phyloP scores from a whole-genome alignment of 2,113 vertebrate genomes.

The Aphyosemion australe region DNA sequence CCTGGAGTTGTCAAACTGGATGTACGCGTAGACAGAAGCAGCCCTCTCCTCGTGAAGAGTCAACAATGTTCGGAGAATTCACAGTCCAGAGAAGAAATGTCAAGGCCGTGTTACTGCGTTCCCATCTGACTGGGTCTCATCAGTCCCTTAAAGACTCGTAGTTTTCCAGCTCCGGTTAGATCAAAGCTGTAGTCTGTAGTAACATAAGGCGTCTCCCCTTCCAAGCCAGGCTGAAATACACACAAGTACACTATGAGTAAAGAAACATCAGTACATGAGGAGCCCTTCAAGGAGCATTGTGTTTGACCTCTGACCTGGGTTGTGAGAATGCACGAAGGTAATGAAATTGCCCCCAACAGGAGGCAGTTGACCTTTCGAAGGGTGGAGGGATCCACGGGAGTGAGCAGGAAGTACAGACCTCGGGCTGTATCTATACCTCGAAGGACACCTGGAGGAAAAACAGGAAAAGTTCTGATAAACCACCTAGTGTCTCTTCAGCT shows the following conservation, averaged over 20 bases:
- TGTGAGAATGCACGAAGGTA: conserved; percentile 85
- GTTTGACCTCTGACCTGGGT: conserved; percentile 82
- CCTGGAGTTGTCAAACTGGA: not conserved
- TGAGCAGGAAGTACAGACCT: conserved; percentile 88
- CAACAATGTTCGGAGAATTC: conserved; percentile 46
- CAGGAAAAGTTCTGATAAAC: not conserved
- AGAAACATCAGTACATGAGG: no score
- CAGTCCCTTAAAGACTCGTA: conserved; percentile 80
- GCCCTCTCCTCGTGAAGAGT: conserved; percentile 14
- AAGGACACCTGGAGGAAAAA: conserved; percentile 82
- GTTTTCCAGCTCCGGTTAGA: conserved; percentile 84
- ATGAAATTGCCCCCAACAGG: conserved; percentile 83
- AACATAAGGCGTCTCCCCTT: conserved; percentile 87
- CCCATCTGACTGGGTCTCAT: conserved; percentile 57
- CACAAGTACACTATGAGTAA: conserved; percentile 7
- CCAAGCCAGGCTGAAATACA: conserved; percentile 78
- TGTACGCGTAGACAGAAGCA: not conserved
- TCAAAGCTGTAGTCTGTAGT: conserved; percentile 89
- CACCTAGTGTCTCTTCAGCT: no score
- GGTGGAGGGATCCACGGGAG: conserved; percentile 81
- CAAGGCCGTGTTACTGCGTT: conserved; percentile 31
- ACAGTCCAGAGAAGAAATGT: conserved; percentile 20
- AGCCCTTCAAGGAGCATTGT: not conserved
- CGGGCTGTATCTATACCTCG: conserved; percentile 88
- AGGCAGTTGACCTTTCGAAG: conserved; percentile 90